These are phyloP conservation scores for Lophura nycthemera DNA, from an alignment of 2,113 vertebrate genomes.

Conservation along the genomic window DNA sequence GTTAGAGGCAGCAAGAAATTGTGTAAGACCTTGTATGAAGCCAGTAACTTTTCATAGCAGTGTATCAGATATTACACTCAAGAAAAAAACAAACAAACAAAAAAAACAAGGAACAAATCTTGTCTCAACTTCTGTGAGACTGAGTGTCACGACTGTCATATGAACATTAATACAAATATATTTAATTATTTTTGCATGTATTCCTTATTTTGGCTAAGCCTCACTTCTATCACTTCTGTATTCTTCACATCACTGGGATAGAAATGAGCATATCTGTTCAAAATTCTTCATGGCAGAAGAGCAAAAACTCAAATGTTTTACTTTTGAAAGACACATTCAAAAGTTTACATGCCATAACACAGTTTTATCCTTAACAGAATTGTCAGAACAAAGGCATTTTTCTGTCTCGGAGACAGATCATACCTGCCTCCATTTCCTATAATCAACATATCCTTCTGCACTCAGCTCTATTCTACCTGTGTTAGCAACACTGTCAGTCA, in stretches of 20 bases:
- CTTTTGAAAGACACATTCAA: background rate
- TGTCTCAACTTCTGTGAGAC: background rate
- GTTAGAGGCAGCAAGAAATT: background rate
- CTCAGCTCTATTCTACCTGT: background rate
- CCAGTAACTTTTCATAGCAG: background rate
- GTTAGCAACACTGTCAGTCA: background rate
- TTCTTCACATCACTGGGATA: background rate
- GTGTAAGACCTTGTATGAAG: background rate
- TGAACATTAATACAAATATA: background rate
- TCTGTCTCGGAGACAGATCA: background rate
- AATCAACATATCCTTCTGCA: background rate
- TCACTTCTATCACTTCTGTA: background rate
- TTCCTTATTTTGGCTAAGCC: background rate
- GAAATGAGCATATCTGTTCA: background rate
- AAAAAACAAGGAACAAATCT: background rate
- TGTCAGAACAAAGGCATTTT: background rate
- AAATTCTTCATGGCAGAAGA: background rate
- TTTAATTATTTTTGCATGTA: background rate
- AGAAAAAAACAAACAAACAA: background rate
- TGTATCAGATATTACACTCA: background rate
- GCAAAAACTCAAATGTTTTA: background rate
- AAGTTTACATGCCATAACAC: background rate
- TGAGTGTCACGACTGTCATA: background rate
- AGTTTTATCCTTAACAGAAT: background rate
- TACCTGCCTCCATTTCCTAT: background rate